Evolutionary conservation across 2,888 invertebrate species (phyloP).

Genomic region (Agrochola circellaris): DNA sequence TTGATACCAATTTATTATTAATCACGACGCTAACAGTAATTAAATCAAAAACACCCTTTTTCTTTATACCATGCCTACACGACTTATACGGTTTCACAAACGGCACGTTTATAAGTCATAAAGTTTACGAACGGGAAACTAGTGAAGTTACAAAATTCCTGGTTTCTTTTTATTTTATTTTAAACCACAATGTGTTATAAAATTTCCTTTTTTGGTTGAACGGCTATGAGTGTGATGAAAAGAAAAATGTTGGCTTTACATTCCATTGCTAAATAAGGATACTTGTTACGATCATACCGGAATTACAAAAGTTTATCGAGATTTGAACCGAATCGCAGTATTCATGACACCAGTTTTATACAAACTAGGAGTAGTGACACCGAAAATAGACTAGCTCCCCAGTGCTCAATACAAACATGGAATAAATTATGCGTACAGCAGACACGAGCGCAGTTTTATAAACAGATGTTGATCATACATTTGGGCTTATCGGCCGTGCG

Average conservation of each 20-base stretch:
- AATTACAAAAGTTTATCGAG: conserved; percentile 44
- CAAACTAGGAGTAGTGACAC: conserved; percentile 75
- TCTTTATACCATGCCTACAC: conserved; percentile 47
- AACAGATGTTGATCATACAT: conserved; percentile 80
- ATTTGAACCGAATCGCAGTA: conserved; percentile 24
- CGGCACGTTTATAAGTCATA: conserved; percentile 61
- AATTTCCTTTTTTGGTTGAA: conserved; percentile 33
- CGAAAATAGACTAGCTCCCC: conserved; percentile 77
- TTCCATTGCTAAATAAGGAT: conserved; percentile 59
- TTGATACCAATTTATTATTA: conserved; percentile 19
- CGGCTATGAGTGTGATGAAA: conserved; percentile 27
- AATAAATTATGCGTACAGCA: conserved; percentile 70
- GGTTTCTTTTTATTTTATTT: conserved; percentile 28
- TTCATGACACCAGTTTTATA: conserved; percentile 65
- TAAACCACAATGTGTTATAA: conserved; percentile 50
- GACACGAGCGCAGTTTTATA: conserved; percentile 74
- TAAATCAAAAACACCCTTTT: conserved; percentile 30
- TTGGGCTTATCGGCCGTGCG: conserved; percentile 68
- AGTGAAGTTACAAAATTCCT: conserved; percentile 35
- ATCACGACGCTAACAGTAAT: conserved; percentile 1
- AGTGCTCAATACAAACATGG: conserved; percentile 69
- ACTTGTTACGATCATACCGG: conserved; percentile 42
- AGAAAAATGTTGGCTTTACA: conserved; percentile 42
- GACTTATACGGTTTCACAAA: conserved; percentile 58
- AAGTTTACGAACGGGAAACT: conserved; percentile 65